These are phyloP conservation scores for Pinctada fucata DNA, from an alignment of 2,888 invertebrate genomes.

Conservation along the genomic window DNA sequence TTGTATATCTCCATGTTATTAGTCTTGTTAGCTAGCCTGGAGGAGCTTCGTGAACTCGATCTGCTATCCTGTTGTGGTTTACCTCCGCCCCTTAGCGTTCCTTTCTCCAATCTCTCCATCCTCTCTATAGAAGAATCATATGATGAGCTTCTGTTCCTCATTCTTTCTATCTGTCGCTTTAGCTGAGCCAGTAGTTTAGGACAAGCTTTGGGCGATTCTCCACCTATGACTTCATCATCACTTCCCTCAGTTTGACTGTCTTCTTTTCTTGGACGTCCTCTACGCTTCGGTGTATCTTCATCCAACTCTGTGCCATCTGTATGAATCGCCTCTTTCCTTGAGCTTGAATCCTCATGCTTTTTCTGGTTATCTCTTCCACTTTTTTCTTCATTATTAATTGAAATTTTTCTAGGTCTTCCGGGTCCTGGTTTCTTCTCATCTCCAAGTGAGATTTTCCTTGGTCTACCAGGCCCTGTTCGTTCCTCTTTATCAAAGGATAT, in stretches of 20 bases:
- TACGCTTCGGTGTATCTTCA: background rate
- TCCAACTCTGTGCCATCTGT: too few species aligned
- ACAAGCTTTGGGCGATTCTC: background rate
- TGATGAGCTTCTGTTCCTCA: slow-evolving; percentile 1
- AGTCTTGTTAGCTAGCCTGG: background rate
- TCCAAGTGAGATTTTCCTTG: background rate
- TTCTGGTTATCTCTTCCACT: background rate
- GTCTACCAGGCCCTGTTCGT: background rate
- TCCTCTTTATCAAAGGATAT: background rate
- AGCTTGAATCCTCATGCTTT: too few species aligned
- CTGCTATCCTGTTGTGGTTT: background rate
- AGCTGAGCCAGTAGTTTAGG: background rate
- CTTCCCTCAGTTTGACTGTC: background rate
- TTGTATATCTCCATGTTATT: background rate
- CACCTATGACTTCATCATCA: background rate
- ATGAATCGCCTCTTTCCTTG: background rate
- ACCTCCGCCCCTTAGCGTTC: background rate
- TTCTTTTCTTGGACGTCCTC: background rate
- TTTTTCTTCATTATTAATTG: background rate
- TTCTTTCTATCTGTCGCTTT: background rate
- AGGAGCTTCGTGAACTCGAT: background rate
- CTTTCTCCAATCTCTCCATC: background rate
- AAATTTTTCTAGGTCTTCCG: background rate
- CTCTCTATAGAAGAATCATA: background rate
- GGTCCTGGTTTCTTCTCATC: background rate